Base-by-base conservation (phyloP, 2,797 vertebrate genomes). In the Anolis apletophallus region DNA sequence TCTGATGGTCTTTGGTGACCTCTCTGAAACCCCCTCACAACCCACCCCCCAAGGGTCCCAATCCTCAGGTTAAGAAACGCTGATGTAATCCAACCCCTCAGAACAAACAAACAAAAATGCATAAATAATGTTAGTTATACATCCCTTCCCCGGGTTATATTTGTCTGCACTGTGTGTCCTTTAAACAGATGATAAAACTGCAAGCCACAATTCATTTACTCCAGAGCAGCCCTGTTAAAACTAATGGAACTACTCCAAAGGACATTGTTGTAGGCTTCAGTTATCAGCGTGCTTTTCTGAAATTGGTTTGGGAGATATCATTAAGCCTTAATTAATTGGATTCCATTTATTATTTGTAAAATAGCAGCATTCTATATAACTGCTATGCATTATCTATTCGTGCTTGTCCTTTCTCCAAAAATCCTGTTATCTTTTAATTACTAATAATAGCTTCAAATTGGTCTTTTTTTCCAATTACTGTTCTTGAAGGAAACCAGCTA, bases 261-360 rank as follows among this genome's bases (percentile, higher is more conserved):
- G 71, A 81, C 21, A 7, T 32, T 12, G 50, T 46, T 71, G 29
- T 73, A 79, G 75, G 77, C 61, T 79, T 52, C 54, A 14, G 16
- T 73, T 57, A 82, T 87, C 52, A 76, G 52, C 32, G 29, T 32
- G 12, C 32, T 21, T 52, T 57, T 83, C 86, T 79, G 75, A 54
- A 72, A 83, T 54, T 73, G 86, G 64, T 83, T 87, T 72, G 46
- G 55, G 74, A 87, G 81, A 73, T 79, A 72, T 83, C 55, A 52
- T 87, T 87, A 79, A 87, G 67, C 86, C 75, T 78, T 87, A 82
- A 83, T 87, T 87, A 87, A 87, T 78, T 83, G 86, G 75, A 87
- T 87, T 83, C 64, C 68, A 79, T 83, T 72, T 81, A 78, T 59
- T 83, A n/a, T 82, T 72, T 87, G 74, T n/a, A 78, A 71, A 83